These are phyloP conservation scores for Pelagia noctiluca DNA, from an alignment of 30 jellyfish, hydroid and myxozoan species.

Conservation along the genomic window DNA sequence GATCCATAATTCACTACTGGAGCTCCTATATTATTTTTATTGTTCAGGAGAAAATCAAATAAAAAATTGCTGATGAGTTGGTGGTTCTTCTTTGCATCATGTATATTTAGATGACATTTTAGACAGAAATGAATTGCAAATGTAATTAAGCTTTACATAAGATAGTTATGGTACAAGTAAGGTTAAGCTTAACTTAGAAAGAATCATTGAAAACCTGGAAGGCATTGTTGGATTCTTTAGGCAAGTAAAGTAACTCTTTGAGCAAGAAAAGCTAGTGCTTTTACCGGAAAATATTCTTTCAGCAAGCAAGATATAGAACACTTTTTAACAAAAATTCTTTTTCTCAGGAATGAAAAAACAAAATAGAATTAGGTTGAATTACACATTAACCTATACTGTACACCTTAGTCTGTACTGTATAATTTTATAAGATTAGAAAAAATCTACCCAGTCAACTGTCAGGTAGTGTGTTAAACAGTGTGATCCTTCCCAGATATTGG, in stretches of 20 bases:
- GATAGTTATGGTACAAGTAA: neutral
- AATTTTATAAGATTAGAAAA: neutral
- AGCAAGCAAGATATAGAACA: neutral
- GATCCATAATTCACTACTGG: neutral
- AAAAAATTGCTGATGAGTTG: neutral
- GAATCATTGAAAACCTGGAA: neutral
- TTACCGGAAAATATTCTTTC: neutral
- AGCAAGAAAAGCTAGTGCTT: neutral
- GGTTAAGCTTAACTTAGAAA: neutral
- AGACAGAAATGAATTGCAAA: neutral
- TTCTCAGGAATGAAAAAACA: neutral
- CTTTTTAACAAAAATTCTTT: neutral
- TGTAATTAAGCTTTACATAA: neutral
- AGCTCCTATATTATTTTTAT: neutral
- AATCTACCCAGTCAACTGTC: constrained; percentile 1
- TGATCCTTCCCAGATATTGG: constrained; percentile 2
- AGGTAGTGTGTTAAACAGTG: constrained; percentile 1
- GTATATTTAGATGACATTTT: neutral
- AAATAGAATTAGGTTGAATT: neutral
- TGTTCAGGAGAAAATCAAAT: neutral
- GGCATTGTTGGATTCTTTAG: neutral
- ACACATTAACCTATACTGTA: neutral
- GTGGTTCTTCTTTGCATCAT: constrained; percentile 2
- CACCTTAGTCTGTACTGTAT: constrained; percentile 1
- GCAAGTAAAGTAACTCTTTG: neutral